Evolutionary conservation across 1,140 invertebrate species (phyloP).

Genomic region (Thaumetopoea pityocampa): DNA sequence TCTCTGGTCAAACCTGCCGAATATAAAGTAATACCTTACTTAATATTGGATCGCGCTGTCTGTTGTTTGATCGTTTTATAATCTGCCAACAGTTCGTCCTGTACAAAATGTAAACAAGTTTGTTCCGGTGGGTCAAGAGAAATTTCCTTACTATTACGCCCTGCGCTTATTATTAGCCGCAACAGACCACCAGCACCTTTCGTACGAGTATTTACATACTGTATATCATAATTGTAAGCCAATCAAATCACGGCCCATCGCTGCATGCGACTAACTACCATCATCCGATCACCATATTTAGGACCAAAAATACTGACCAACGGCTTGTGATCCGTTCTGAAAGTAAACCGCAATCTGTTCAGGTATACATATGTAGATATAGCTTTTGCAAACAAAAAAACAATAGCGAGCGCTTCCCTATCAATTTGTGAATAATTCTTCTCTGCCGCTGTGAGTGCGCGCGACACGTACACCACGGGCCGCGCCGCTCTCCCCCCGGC

Average conservation of each 20-base stretch:
- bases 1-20: conserved; percentile 16
- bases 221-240: conserved; percentile 18
- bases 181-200: conserved; percentile 17
- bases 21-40: conserved; percentile 11
- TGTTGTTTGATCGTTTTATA: conserved; percentile 26
- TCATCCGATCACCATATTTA: too few relatives aligned
- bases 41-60: conserved; percentile 5
- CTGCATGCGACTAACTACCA: too few relatives aligned
- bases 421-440: too few relatives aligned
- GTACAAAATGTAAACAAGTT: conserved; percentile 21
- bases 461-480: too few relatives aligned
- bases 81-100: conserved; percentile 12
- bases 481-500: too few relatives aligned
- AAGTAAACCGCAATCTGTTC: too few relatives aligned
- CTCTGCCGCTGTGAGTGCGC: too few relatives aligned
- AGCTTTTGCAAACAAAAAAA: too few relatives aligned
- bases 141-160: background rate
- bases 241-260: conserved; percentile 25
- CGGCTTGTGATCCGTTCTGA: too few relatives aligned
- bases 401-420: too few relatives aligned
- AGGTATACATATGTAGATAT: too few relatives aligned
- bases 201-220: conserved; percentile 11
- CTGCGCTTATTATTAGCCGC: background rate
- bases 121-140: conserved; percentile 15
- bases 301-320: too few relatives aligned